Evolutionary conservation across 1,140 invertebrate species (phyloP), one percentile per base, ranked within the genome.

Genomic region (Physella acuta): DNA sequence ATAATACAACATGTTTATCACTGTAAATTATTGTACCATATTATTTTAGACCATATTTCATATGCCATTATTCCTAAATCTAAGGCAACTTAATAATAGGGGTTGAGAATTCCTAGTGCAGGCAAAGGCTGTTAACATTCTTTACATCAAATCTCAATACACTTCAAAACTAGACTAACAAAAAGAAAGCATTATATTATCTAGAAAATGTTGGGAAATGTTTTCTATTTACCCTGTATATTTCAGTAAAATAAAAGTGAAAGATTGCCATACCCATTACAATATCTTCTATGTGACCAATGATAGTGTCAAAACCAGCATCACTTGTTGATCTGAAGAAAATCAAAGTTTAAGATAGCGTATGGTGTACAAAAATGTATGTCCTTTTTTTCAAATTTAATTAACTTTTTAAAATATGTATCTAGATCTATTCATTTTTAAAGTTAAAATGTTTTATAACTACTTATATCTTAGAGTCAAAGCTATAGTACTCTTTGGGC

Each of bases 241-340:
- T n/a, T n/a, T n/a, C n/a, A n/a, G n/a, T 31, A 26, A 36, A 3
- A n/a, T 30, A 60, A 24, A 39, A 51, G 44, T 28, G 30, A 28
- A 62, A 66, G 17, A 8, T 20, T 39, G 70, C 70, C 77, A 75
- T 85, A 88, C 90, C 88, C 79, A 91, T 87, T 24, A 92, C 82
- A 68, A 91, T 88, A 77, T 91, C 90, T 86, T 92, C 91, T 68
- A 92, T 90, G 74, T 88, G 85, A 24, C 91, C 91, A 75, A 91
- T 88, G 52, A 88, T 85, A 73, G 82, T 77, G 73, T 90, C 89
- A 83, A 91, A 91, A 44, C 76, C 76, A 39, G 78, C 77, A 74
- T 84, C 65, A 59, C 59, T 67, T 69, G 72, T 77, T 36, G 82
- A 83, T 49, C 81, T 83, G 72, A 44, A 74, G 76, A 65, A 20